A percentile compares a stretch with the other conserved stretches of the same genome.
phyloP scores from a whole-genome alignment of 2,113 vertebrate genomes.

The Dipodomys stephensi region DNA sequence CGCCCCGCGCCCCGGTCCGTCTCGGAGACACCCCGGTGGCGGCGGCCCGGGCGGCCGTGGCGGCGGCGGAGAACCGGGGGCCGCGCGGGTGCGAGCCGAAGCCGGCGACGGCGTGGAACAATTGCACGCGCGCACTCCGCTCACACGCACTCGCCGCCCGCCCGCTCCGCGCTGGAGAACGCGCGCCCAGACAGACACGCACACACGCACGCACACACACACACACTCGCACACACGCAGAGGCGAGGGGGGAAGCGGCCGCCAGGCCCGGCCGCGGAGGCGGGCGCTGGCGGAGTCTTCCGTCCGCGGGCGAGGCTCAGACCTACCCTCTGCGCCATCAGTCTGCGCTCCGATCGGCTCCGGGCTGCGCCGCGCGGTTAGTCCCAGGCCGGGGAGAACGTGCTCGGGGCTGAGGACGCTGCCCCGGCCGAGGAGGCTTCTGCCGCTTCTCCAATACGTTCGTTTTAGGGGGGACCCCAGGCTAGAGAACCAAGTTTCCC shows the following conservation, averaged over 20 bases:
- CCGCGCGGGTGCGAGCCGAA: slow-evolving; percentile 84
- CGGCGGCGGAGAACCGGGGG: slow-evolving; percentile 85
- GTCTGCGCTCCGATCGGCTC: slow-evolving; percentile 99
- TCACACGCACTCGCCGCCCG: slow-evolving; percentile 77
- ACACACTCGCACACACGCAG: slow-evolving; percentile 87
- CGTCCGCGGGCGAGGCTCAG: no score
- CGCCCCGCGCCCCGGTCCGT: slow-evolving; percentile 86
- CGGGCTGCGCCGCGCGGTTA: slow-evolving; percentile 98
- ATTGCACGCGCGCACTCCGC: slow-evolving; percentile 82
- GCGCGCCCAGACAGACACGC: slow-evolving; percentile 85
- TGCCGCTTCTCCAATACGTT: slow-evolving; percentile 93
- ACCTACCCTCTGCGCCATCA: slow-evolving; percentile 99
- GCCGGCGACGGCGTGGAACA: slow-evolving; percentile 91
- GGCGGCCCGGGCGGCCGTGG: slow-evolving; percentile 86
- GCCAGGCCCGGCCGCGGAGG: slow-evolving; percentile 75
- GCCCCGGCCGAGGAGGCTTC: slow-evolving; percentile 93
- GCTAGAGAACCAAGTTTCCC: slow-evolving; percentile 89
- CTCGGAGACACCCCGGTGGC: slow-evolving; percentile 84
- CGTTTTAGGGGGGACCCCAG: slow-evolving; percentile 75
- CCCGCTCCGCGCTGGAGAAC: slow-evolving; percentile 80
- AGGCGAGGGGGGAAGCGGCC: slow-evolving; percentile 85
- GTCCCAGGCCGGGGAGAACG: slow-evolving; percentile 97
- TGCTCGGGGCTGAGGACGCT: slow-evolving; percentile 94
- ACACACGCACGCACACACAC: slow-evolving; percentile 86
- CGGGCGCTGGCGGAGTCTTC: slow-evolving; percentile 92